These are phyloP conservation scores for Branchinecta lindahli DNA, from an alignment of 1,140 invertebrate genomes.

Conservation along the genomic window DNA sequence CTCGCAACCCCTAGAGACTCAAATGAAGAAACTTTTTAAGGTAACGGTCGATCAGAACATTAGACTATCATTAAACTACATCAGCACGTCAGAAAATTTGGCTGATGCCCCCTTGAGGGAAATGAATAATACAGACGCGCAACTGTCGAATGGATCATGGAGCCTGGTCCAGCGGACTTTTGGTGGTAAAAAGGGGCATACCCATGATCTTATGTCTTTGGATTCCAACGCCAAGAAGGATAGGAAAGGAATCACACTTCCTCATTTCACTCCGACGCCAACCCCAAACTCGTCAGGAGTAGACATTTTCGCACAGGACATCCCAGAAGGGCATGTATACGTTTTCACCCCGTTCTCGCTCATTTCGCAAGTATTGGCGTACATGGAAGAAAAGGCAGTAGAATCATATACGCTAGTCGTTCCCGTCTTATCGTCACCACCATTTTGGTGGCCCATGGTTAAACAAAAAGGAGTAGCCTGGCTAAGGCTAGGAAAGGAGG, in stretches of 20 bases:
- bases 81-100: background rate
- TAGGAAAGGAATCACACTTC: background rate
- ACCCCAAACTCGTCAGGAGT: background rate
- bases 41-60: background rate
- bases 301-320: background rate
- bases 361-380: background rate
- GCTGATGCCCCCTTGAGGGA: background rate
- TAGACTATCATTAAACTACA: background rate
- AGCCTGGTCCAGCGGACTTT: background rate
- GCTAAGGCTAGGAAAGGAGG: background rate
- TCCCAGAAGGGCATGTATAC: background rate
- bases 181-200: background rate
- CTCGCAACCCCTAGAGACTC: background rate
- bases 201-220: background rate
- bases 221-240: constrained; percentile 1
- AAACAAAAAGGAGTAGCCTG: background rate
- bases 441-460: background rate
- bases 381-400: background rate
- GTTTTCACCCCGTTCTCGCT: background rate
- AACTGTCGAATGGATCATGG: background rate
- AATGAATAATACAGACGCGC: background rate
- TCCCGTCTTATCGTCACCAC: background rate
- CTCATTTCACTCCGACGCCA: background rate
- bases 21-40: background rate
- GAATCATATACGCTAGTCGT: background rate